Evolutionary conservation across 2,888 invertebrate species (phyloP), one percentile per base, ranked within the genome.

Genomic region (Phengaris alcon): DNA sequence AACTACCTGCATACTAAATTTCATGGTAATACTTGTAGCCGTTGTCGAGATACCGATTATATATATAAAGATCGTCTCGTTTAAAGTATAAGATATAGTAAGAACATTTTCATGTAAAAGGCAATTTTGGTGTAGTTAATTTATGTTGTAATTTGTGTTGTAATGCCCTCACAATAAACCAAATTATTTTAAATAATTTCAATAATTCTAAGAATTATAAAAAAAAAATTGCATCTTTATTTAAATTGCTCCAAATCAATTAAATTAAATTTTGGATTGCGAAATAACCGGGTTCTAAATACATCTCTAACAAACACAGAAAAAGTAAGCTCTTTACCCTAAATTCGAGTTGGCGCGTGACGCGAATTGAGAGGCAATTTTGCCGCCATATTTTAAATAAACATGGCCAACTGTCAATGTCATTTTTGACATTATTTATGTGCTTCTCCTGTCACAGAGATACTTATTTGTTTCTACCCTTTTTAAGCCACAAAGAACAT

Each of bases 351-450:
- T 54, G 72, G 72, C 12, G 72, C 72, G 72, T 72, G 72, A 72
- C 72, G 72, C 13, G 72, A 72, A 72, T 72, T 35, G 54, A 35
- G 35, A 35, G 35, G 52, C 22, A 44, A 72, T 52, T 52, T 72
- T 35, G 35, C 48, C 69, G 72, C 54, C 12, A 52, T 72, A 72
- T 72, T 72, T 72, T 54, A 72, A 72, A 52, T 52, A 64, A 72
- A 72, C 52, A 72, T 54, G 72, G 72, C 72, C 35, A 54, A 22
- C 72, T 72, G 22, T 51, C 51, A 72, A 52, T 54, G 72, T 72
- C 72, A 72, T 72, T 72, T 70, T 35, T 72, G 72, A 72, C 72
- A 72, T 72, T 72, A 72, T 72, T 72, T 72, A 72, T 72, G 72
- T 72, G 52, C 10, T 22, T 13, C 13, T 69, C 46, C 72, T 72